Evolutionary conservation across 2,113 vertebrate genomes (phyloP).

Genomic region (Aspiorhynchus laticeps): DNA sequence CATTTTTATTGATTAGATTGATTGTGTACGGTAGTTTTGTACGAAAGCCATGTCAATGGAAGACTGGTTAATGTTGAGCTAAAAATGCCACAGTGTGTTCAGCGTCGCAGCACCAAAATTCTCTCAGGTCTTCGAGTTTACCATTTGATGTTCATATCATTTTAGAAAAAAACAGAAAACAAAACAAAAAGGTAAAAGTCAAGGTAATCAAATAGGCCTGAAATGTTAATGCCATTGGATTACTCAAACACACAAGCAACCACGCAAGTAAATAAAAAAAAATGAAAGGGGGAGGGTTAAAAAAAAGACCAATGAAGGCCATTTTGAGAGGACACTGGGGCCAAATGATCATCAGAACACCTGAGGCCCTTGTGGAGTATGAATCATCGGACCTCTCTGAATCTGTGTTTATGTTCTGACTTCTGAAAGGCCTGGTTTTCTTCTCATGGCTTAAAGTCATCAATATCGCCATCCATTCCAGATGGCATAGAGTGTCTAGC

Average conservation of each 20-base stretch:
- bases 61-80: conserved; percentile 32
- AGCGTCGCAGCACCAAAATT: conserved; percentile 65
- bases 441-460: conserved; percentile 59
- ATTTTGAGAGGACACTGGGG: conserved; percentile 11
- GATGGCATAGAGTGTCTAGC: conserved; percentile 48
- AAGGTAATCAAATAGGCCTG: conserved; percentile 28
- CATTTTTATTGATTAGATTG: conserved; percentile 50
- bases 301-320: conserved; percentile 6
- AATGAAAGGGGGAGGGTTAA: not conserved
- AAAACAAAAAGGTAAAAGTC: conserved; percentile 22
- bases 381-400: conserved; percentile 53
- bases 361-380: conserved; percentile 51
- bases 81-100: conserved; percentile 63
- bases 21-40: conserved; percentile 57
- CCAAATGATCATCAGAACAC: conserved; percentile 30
- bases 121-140: conserved; percentile 73
- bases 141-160: conserved; percentile 61
- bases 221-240: conserved; percentile 34
- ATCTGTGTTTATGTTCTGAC: conserved; percentile 56
- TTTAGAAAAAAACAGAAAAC: conserved; percentile 11
- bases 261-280: not conserved
- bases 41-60: conserved; percentile 56
- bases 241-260: not conserved
- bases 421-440: conserved; percentile 55
- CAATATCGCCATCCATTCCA: conserved; percentile 48